phyloP scores from a whole-genome alignment of 2,797 vertebrate genomes.

The Rhodeus uyekii region DNA sequence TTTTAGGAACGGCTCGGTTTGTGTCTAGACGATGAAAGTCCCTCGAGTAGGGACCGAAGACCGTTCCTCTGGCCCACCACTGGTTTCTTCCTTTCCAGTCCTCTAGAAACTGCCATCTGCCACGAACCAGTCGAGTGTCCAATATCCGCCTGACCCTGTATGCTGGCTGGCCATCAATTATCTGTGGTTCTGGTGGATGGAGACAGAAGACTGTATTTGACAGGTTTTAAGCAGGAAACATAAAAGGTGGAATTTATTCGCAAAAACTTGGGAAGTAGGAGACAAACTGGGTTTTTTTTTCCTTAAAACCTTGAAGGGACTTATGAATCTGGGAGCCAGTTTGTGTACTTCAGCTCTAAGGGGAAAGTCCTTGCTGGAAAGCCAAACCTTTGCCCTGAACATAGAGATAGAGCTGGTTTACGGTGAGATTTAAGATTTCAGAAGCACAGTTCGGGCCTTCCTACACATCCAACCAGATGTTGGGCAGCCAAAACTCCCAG shows the following conservation, averaged over 20 bases:
- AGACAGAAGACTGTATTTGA: neutral
- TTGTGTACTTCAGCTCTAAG: neutral
- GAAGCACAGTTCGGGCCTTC: neutral
- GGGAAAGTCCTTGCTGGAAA: neutral
- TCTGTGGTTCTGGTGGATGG: neutral
- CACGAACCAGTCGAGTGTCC: neutral
- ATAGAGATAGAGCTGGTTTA: neutral
- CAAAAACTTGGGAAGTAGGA: neutral
- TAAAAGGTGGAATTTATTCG: neutral
- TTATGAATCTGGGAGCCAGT: neutral
- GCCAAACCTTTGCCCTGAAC: neutral
- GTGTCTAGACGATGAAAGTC: neutral
- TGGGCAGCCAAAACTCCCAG: neutral
- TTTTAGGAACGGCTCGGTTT: neutral
- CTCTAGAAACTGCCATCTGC: neutral
- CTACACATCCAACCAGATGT: neutral
- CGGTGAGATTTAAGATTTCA: neutral
- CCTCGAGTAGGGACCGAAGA: neutral
- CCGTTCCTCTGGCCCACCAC: conserved; percentile 18
- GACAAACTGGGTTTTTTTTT: neutral
- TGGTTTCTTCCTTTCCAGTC: conserved; percentile 35
- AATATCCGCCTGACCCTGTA: neutral
- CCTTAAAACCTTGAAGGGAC: neutral
- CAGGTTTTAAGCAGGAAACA: conserved; percentile 20
- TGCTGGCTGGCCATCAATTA: neutral